Base-by-base conservation (phyloP, 2,113 vertebrate genomes). In the cattle (Bos taurus) region DNA sequence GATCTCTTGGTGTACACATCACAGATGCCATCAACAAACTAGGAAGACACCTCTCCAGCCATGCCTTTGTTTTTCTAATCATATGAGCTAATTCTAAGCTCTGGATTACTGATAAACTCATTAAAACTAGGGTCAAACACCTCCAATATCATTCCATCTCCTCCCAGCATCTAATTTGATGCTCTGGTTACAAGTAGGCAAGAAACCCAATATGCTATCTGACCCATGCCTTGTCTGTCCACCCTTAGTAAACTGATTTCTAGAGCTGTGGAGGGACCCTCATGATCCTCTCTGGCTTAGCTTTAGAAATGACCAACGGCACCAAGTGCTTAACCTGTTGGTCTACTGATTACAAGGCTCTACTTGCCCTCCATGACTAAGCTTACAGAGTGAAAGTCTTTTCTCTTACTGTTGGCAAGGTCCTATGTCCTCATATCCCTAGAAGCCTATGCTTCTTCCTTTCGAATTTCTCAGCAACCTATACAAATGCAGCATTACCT, bases 1-100 rank as follows among this genome's bases (percentile, higher is more conserved):
- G 86, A 96, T 95, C 50, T 97, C 93, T 96, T 67, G 78, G 54
- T 33, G 71, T 95, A 16, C 15, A 83, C 4, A 89, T 88, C 67
- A 67, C 36, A 85, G 86, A 88, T 28, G 48, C 80, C 67, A 83
- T 89, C 36, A 62, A 50, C 52, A 71, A 94, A 96, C 2, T n/a
- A 93, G 93, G 50, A 40, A 91, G 81, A 89, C 17, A 67, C 81
- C 17, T 28, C 46, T 87, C 89, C 91, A 48, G 36, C 46, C 57
- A 91, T 89, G 80, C 67, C 91, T 50, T 2, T 0, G 2, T 28
- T 97, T 96, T 95, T 84, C 93, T 89, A 84, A 77, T 57, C 60
- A 28, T 54, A 85, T 40, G 52, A 71, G 86, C 56, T 90, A 89
- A 91, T 33, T 59, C 23, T 84, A 74, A 94, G 84, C 82, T 97